These are phyloP conservation scores for Himalopsyche anomala DNA, from an alignment of 2,888 invertebrate genomes.

Conservation along the genomic window DNA sequence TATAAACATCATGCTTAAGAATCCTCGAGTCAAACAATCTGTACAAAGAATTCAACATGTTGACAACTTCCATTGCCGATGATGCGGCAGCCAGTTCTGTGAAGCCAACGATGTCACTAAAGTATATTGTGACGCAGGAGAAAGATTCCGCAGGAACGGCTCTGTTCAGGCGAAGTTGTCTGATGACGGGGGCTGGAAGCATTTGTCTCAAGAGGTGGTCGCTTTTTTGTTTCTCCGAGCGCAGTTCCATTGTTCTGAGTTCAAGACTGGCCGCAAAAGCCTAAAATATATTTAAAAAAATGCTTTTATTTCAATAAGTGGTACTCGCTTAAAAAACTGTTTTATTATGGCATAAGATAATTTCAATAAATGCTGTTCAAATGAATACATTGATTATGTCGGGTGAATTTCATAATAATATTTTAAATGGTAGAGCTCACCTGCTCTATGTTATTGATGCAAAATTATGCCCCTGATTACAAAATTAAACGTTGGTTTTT, in stretches of 20 bases:
- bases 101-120: slow-evolving; percentile 84
- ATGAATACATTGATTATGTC: no score
- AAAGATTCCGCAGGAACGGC: slow-evolving; percentile 81
- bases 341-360: no score
- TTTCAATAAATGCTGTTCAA: no score
- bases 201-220: slow-evolving; percentile 78
- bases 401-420: no score
- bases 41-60: slow-evolving; percentile 85
- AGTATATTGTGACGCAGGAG: slow-evolving; percentile 83
- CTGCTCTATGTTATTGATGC: no score
- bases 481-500: no score
- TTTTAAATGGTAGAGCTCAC: no score
- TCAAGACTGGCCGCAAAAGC: slow-evolving; percentile 75
- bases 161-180: slow-evolving; percentile 75
- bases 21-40: slow-evolving; percentile 84
- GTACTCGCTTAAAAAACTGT: not conserved
- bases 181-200: slow-evolving; percentile 77
- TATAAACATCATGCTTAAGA: slow-evolving; percentile 84
- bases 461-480: no score
- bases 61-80: slow-evolving; percentile 81
- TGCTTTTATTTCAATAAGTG: not conserved
- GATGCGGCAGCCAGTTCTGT: slow-evolving; percentile 80
- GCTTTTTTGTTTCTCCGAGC: slow-evolving; percentile 78
- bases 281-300: slow-evolving; percentile 67
- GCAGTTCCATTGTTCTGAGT: slow-evolving; percentile 74